phyloP scores from a whole-genome alignment of 1,140 invertebrate species.

The Pogonognathellus flavescens region DNA sequence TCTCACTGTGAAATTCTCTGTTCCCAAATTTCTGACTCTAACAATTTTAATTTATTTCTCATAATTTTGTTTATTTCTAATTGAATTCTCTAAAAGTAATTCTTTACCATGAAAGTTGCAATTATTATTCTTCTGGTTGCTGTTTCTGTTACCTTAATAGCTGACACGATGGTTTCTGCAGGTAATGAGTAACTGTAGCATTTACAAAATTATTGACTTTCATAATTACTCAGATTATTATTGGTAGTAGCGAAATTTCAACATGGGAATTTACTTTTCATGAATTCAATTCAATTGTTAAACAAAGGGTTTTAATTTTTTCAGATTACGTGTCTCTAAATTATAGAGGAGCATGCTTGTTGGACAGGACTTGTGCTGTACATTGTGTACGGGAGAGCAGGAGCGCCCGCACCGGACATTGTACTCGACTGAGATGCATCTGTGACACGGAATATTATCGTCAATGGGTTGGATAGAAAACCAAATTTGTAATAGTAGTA shows the following conservation, averaged over 20 bases:
- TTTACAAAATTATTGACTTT: background rate
- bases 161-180: background rate
- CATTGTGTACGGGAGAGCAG: background rate
- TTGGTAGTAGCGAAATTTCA: too few relatives aligned
- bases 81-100: background rate
- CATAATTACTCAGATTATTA: background rate
- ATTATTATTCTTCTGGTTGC: background rate
- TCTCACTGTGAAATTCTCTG: too few relatives aligned
- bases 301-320: background rate
- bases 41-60: too few relatives aligned
- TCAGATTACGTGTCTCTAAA: background rate
- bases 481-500: too few relatives aligned
- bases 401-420: background rate
- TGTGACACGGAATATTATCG: background rate
- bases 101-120: background rate
- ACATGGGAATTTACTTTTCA: too few relatives aligned
- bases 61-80: too few relatives aligned
- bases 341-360: background rate
- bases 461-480: too few relatives aligned
- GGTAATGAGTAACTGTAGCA: background rate
- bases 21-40: too few relatives aligned
- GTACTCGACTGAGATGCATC: background rate
- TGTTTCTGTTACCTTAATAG: background rate
- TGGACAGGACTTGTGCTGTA: background rate
- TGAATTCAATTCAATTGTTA: background rate